phyloP scores from a whole-genome alignment of 2,888 invertebrate genomes.

The Blomia tropicalis region DNA sequence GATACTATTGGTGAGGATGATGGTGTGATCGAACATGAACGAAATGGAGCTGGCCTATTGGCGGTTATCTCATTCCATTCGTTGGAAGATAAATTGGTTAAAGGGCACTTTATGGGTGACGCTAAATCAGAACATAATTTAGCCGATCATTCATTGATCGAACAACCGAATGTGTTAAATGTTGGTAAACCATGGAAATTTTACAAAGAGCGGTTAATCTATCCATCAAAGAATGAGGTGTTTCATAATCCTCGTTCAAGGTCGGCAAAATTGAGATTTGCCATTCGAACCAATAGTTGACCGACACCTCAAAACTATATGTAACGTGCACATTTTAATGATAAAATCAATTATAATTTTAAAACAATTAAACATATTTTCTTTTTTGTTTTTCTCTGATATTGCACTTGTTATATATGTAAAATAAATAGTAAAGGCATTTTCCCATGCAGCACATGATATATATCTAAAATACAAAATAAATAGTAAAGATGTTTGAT shows the following conservation, averaged over 20 bases:
- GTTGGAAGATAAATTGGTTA: conserved; percentile 79
- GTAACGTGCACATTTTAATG: too few relatives aligned
- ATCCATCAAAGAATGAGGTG: conserved; percentile 56
- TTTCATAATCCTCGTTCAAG: conserved; percentile 63
- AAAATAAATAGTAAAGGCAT: too few relatives aligned
- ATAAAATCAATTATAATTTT: too few relatives aligned
- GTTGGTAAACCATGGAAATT: conserved; percentile 55
- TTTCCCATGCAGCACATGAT: too few relatives aligned
- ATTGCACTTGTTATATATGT: too few relatives aligned
- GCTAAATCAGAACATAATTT: conserved; percentile 52
- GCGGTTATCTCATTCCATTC: conserved; percentile 79
- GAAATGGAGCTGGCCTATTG: conserved; percentile 45
- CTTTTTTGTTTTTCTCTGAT: too few relatives aligned
- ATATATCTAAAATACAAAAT: too few relatives aligned
- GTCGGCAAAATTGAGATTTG: conserved; percentile 73
- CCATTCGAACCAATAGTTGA: conserved; percentile 48
- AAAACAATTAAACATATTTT: too few relatives aligned
- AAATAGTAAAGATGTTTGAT: too few relatives aligned
- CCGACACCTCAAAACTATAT: too few relatives aligned
- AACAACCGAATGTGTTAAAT: conserved; percentile 45
- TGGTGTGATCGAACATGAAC: not conserved
- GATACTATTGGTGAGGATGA: not conserved
- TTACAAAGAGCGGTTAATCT: conserved; percentile 60
- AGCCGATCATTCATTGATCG: conserved; percentile 45
- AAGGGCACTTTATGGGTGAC: conserved; percentile 57